Percentiles rank a stretch among this genome's conserved stretches.
These are phyloP conservation scores for Acanthosoma haemorrhoidale DNA, from an alignment of 2,888 invertebrate genomes.

Conservation along the genomic window DNA sequence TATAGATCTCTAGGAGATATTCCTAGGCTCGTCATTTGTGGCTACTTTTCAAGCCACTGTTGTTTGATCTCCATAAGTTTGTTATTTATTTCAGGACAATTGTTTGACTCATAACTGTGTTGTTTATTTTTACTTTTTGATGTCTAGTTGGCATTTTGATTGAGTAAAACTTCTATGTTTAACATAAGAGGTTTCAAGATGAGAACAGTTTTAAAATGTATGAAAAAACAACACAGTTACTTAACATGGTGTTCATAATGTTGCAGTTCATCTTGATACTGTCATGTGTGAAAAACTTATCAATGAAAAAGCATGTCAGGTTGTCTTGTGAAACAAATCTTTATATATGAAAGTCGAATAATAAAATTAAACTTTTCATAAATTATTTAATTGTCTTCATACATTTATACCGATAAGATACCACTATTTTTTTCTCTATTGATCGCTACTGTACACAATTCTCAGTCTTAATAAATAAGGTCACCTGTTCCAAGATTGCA, in stretches of 20 bases:
- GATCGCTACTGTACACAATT: too few species aligned
- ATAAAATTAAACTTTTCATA: conserved; percentile 22
- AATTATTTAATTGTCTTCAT: neutral
- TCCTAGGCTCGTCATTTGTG: neutral
- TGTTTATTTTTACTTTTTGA: neutral
- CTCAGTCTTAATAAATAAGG: too few species aligned
- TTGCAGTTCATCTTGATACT: conserved; percentile 13
- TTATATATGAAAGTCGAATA: conserved; percentile 24
- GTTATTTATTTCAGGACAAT: conserved; percentile 13
- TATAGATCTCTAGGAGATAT: neutral
- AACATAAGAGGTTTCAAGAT: neutral
- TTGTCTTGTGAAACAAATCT: conserved; percentile 28
- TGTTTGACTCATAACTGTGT: conserved; percentile 7
- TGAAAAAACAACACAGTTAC: conserved; percentile 25
- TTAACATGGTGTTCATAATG: conserved; percentile 17
- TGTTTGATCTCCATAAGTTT: conserved; percentile 27
- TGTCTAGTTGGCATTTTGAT: neutral
- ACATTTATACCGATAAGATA: too few species aligned
- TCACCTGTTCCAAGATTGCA: too few species aligned
- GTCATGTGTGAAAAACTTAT: conserved; percentile 25
- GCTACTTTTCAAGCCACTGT: neutral
- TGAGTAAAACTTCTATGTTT: neutral
- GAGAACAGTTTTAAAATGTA: neutral
- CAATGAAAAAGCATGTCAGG: conserved; percentile 25
- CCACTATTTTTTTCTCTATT: too few species aligned